phyloP scores from a whole-genome alignment of 2,797 vertebrate species.

The Micropoecilia bifurca region DNA sequence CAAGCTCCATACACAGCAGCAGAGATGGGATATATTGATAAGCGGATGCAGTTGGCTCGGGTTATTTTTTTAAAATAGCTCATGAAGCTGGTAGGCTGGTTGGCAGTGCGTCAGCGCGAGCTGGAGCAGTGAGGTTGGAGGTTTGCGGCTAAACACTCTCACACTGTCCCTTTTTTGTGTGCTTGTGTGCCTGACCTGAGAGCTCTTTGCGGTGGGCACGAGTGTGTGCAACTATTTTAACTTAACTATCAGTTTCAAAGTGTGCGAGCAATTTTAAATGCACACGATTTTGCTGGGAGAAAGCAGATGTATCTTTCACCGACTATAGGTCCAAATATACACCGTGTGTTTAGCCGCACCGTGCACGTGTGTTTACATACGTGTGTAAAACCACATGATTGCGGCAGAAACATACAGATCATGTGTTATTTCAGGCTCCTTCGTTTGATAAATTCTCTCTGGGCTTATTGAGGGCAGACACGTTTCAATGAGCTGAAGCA shows the following conservation, averaged over 20 bases:
- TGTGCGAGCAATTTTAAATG: constrained; percentile 50
- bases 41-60: constrained; percentile 18
- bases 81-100: constrained; percentile 31
- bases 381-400: constrained; percentile 50
- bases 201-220: constrained; percentile 49
- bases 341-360: constrained; percentile 59
- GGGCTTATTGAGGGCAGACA: constrained; percentile 8
- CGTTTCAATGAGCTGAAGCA: constrained; percentile 14
- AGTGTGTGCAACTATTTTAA: constrained; percentile 70
- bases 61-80: constrained; percentile 61
- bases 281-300: constrained; percentile 52
- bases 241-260: constrained; percentile 73
- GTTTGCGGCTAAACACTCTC: constrained; percentile 61
- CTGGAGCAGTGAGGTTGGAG: constrained; percentile 46
- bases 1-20: constrained; percentile 19
- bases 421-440: constrained; percentile 26
- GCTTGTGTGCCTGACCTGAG: constrained; percentile 56
- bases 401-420: constrained; percentile 34
- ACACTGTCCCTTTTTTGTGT: constrained; percentile 59
- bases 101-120: constrained; percentile 63
- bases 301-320: constrained; percentile 60
- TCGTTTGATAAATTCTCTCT: constrained; percentile 37
- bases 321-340: constrained; percentile 46
- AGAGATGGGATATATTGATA: constrained; percentile 53
- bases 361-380: constrained; percentile 42